A percentile compares a stretch with the other conserved stretches of the same genome.
These are phyloP conservation scores for Porites divaricata DNA, from an alignment of 92 coral and sea anemone genomes.

Conservation along the genomic window DNA sequence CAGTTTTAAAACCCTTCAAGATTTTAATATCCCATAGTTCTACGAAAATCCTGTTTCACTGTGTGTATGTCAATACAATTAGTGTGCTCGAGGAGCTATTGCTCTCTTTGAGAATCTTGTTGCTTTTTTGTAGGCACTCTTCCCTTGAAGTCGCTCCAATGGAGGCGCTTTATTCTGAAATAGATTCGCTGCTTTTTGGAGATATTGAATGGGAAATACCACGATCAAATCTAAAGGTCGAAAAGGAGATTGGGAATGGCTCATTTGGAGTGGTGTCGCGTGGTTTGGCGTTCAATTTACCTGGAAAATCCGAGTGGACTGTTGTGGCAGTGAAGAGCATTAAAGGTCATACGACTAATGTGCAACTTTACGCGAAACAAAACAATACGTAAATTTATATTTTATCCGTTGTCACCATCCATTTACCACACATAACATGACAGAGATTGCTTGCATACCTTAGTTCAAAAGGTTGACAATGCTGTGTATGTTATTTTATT, in stretches of 20 bases:
- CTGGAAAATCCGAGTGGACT: slow-evolving; percentile 65
- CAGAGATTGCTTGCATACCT: neutral
- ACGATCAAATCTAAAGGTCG: slow-evolving; percentile 54
- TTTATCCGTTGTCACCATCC: neutral
- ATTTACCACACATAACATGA: neutral
- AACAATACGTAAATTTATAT: too few relatives aligned
- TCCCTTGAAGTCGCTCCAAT: neutral
- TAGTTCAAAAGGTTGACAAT: neutral
- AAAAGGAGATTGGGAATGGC: slow-evolving; percentile 70
- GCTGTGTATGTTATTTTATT: neutral
- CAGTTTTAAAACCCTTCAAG: too few relatives aligned
- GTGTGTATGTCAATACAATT: too few relatives aligned
- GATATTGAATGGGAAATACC: slow-evolving; percentile 66
- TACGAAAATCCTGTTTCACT: too few relatives aligned
- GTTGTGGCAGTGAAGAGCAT: slow-evolving; percentile 70
- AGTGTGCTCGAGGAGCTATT: neutral
- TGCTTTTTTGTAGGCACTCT: neutral
- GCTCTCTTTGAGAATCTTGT: neutral
- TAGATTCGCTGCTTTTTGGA: slow-evolving; percentile 5
- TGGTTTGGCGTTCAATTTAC: slow-evolving; percentile 49
- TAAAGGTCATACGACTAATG: slow-evolving; percentile 23
- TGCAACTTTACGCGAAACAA: too few relatives aligned
- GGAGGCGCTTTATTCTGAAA: neutral
- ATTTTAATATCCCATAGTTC: too few relatives aligned
- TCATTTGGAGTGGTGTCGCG: slow-evolving; percentile 75